phyloP scores from a whole-genome alignment of 2,797 vertebrate genomes.

The Malurus splendens region DNA sequence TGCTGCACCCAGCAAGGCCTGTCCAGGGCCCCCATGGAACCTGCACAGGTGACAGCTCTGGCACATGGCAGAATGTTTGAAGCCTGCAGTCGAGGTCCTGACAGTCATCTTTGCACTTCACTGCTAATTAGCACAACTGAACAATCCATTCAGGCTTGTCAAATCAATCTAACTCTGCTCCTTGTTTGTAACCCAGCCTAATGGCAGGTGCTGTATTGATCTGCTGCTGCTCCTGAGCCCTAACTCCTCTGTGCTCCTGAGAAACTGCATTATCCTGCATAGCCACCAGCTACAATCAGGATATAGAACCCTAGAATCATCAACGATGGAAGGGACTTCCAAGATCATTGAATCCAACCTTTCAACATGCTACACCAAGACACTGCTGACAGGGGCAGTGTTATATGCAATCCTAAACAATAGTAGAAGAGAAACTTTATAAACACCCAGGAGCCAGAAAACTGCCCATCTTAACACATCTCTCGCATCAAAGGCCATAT shows the following conservation, averaged over 20 bases:
- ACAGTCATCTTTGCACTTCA: background rate
- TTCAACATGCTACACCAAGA: background rate
- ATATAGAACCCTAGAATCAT: background rate
- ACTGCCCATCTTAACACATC: background rate
- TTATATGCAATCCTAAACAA: background rate
- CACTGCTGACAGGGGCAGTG: background rate
- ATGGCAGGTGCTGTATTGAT: background rate
- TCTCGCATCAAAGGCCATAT: background rate
- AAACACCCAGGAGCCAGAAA: background rate
- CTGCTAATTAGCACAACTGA: background rate
- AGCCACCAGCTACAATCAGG: background rate
- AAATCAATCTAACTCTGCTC: background rate
- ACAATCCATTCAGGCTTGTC: background rate
- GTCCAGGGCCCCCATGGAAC: background rate
- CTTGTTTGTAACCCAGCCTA: background rate
- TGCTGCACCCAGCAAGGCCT: background rate
- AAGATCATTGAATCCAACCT: background rate
- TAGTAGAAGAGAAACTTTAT: background rate
- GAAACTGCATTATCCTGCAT: background rate
- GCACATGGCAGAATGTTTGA: accelerated
- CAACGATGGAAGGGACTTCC: background rate
- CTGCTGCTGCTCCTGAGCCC: background rate
- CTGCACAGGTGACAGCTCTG: accelerated
- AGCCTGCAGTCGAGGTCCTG: background rate
- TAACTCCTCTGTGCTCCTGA: background rate